A percentile compares a stretch with the other conserved stretches of the same genome.
phyloP scores from a whole-genome alignment of 2,888 invertebrate genomes.

The Eupithecia pulchellata region DNA sequence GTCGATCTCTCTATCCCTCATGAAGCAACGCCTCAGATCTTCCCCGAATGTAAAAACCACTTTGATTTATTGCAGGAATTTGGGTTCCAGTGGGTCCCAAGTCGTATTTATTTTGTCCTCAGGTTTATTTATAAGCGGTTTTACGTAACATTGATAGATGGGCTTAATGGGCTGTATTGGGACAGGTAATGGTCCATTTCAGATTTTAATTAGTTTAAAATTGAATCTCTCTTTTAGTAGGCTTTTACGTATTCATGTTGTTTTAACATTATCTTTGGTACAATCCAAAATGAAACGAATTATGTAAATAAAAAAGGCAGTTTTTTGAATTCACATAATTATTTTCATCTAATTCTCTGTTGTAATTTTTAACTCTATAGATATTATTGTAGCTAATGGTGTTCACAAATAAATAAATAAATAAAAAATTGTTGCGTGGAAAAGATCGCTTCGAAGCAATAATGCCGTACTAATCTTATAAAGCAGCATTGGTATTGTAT shows the following conservation, averaged over 20 bases:
- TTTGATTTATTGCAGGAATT: constrained; percentile 55
- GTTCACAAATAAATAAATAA: no score
- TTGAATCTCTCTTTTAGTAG: constrained; percentile 1
- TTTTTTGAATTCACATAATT: no score
- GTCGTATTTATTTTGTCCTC: constrained; percentile 55
- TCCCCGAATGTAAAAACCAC: constrained; percentile 46
- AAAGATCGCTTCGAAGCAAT: no score
- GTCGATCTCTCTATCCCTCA: constrained; percentile 29
- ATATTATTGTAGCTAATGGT: no score
- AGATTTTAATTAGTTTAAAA: constrained; percentile 6
- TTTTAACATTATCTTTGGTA: not conserved
- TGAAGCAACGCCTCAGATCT: constrained; percentile 8
- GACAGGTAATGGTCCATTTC: constrained; percentile 11
- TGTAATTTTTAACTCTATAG: no score
- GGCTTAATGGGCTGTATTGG: constrained; percentile 57
- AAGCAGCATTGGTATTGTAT: no score
- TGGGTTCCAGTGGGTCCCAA: constrained; percentile 26
- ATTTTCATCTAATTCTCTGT: no score
- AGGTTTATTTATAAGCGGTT: constrained; percentile 63
- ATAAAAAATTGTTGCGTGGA: no score
- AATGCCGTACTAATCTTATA: no score
- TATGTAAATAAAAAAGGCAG: no score
- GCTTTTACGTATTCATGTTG: no score
- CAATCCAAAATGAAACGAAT: no score
- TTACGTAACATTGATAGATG: constrained; percentile 70